Base-by-base conservation (phyloP, 2,797 vertebrate genomes). In the Chelon auratus region DNA sequence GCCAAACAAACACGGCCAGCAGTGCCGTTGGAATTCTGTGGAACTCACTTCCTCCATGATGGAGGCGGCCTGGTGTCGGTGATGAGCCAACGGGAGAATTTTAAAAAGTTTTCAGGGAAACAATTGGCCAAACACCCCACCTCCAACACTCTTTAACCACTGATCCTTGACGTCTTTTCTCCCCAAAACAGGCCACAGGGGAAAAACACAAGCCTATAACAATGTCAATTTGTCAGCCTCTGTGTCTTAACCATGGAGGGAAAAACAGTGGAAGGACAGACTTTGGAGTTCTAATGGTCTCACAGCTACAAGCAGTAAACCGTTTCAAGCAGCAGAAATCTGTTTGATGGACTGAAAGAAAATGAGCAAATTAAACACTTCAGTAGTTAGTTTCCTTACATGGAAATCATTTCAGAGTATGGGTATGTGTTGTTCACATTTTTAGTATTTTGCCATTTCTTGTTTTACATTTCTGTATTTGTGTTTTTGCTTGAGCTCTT, bases 1-100 rank as follows among this genome's bases (percentile, higher is more conserved):
- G 70, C 75, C 83, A 91, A 92, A 91, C 89, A 86, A 92, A 93
- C 87, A 89, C 47, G 56, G 76, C 72, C 81, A 80, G 78, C 67
- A 76, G 75, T 53, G 80, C 82, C 72, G 72, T 59, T 54, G 85
- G 80, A 91, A 90, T 88, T 70, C 85, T 72, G 76, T 50, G 81
- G 82, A 86, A 71, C 77, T 68, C 43, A 62, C 73, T 82, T 85
- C 69, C 76, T 72, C 83, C 83, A 57, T 20, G 76, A 60, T 40
- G 70, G 76, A 81, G 75, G 77, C 58, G 72, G 80, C 50, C 55
- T 50, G 55, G 69, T 68, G 83, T 84, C 80, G 72, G 64, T 33
- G 39, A 43, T 50, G 18, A 76, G 76, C 64, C 72, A 75, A 69
- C 73, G 22, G 39, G 30, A 74, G 62, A 67, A 77, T 65, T 82